Percentiles rank a stretch among this genome's conserved stretches.
These are phyloP conservation scores for Chouioia cunea DNA, from an alignment of 2,888 invertebrate species.

Conservation along the genomic window DNA sequence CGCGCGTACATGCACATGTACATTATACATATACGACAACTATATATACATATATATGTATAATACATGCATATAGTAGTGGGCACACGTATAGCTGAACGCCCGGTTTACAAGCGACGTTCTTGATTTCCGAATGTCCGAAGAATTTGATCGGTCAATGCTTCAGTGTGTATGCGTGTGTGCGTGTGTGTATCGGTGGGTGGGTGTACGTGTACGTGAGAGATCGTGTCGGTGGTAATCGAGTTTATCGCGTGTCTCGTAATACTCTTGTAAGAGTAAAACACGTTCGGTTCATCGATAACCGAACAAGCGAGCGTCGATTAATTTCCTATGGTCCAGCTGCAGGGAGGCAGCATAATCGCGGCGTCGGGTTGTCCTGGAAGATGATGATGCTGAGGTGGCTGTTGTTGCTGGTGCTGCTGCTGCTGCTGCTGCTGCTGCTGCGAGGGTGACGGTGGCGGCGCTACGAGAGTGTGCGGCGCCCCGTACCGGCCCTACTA, in stretches of 20 bases:
- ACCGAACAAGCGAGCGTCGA: slow-evolving; percentile 44
- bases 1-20: slow-evolving; percentile 14
- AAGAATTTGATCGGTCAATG: not conserved
- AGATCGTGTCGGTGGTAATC: not conserved
- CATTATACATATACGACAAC: slow-evolving; percentile 27
- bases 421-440: slow-evolving; percentile 8
- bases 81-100: slow-evolving; percentile 1
- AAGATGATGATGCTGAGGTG: slow-evolving; percentile 8
- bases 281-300: slow-evolving; percentile 14
- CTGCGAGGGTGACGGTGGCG: slow-evolving; percentile 5
- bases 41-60: slow-evolving; percentile 35
- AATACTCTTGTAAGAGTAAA: not conserved
- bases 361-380: slow-evolving; percentile 8
- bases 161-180: not conserved
- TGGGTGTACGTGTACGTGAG: not conserved
- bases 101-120: not conserved
- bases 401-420: slow-evolving; percentile 8
- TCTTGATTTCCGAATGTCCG: not conserved
- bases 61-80: slow-evolving; percentile 29
- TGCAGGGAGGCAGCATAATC: slow-evolving; percentile 36
- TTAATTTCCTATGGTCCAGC: slow-evolving; percentile 42
- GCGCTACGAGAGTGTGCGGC: slow-evolving; percentile 22
- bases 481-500: slow-evolving; percentile 62
- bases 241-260: not conserved
- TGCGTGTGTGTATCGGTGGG: not conserved